phyloP scores from a whole-genome alignment of 2,797 vertebrate genomes.

The Glyptemys insculpta region DNA sequence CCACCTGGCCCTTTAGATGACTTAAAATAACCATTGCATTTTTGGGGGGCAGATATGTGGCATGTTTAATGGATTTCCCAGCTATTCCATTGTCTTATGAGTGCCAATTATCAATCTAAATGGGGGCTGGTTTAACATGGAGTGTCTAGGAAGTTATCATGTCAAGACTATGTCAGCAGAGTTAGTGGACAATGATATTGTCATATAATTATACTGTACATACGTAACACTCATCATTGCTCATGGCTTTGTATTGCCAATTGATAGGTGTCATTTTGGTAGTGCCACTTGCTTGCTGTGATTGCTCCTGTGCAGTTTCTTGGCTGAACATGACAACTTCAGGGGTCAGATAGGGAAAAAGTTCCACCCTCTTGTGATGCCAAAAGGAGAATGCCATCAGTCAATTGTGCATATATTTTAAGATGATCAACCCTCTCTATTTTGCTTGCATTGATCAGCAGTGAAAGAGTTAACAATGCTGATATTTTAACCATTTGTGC shows the following conservation, averaged over 20 bases:
- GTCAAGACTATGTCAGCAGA: conserved; percentile 71
- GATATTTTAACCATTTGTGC: fast-evolving
- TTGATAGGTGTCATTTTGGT: conserved; percentile 44
- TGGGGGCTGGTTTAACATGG: conserved; percentile 72
- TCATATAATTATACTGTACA: conserved; percentile 75
- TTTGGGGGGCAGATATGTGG: conserved; percentile 4
- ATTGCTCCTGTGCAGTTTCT: conserved; percentile 31
- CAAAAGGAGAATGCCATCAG: neutral
- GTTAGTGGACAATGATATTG: conserved; percentile 75
- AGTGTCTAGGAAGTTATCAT: conserved; percentile 75
- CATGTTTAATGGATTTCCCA: conserved; percentile 41
- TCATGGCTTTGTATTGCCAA: conserved; percentile 70
- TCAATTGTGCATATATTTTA: neutral
- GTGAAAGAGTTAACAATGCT: neutral
- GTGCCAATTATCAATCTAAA: conserved; percentile 73
- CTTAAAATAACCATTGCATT: neutral
- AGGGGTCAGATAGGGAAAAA: fast-evolving
- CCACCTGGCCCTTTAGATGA: neutral
- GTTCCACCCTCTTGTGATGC: neutral
- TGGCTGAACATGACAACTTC: neutral
- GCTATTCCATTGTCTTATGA: conserved; percentile 62
- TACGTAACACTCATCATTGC: conserved; percentile 69
- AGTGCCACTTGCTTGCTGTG: conserved; percentile 27
- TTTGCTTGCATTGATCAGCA: neutral
- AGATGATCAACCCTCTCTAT: neutral